These are phyloP conservation scores for Zaprionus davidi DNA, from an alignment of 1,140 invertebrate species.

Conservation along the genomic window DNA sequence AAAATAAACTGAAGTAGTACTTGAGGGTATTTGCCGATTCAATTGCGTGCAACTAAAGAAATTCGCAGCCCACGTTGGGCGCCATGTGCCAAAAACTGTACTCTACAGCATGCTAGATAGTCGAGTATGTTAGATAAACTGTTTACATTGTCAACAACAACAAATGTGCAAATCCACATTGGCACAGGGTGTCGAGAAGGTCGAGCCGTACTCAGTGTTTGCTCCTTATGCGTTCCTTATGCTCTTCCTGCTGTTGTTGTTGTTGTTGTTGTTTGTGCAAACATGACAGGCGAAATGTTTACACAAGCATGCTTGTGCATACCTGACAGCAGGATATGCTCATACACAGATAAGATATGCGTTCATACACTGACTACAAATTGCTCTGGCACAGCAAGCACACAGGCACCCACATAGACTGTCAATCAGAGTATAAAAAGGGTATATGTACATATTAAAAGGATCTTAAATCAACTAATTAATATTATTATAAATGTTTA, in stretches of 20 bases:
- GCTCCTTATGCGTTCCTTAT: not conserved
- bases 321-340: not conserved
- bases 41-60: not conserved
- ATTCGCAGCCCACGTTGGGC: not conserved
- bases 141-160: too few relatives aligned
- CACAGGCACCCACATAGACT: not conserved
- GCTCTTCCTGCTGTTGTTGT: not conserved
- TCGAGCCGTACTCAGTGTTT: not conserved
- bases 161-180: not conserved
- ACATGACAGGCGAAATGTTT: constrained; percentile 10
- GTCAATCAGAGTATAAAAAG: not conserved
- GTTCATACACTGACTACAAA: not conserved
- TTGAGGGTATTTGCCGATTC: not conserved
- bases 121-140: not conserved
- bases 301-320: constrained; percentile 3
- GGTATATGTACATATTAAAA: not conserved
- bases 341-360: constrained; percentile 6
- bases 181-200: not conserved
- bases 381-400: not conserved
- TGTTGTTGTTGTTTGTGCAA: not conserved
- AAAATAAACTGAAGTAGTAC: not conserved
- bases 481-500: too few relatives aligned
- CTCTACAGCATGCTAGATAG: not conserved
- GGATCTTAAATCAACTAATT: too few relatives aligned
- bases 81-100: not conserved